phyloP scores from a whole-genome alignment of 2,888 invertebrate genomes.

The Drosophila imparisetae region DNA sequence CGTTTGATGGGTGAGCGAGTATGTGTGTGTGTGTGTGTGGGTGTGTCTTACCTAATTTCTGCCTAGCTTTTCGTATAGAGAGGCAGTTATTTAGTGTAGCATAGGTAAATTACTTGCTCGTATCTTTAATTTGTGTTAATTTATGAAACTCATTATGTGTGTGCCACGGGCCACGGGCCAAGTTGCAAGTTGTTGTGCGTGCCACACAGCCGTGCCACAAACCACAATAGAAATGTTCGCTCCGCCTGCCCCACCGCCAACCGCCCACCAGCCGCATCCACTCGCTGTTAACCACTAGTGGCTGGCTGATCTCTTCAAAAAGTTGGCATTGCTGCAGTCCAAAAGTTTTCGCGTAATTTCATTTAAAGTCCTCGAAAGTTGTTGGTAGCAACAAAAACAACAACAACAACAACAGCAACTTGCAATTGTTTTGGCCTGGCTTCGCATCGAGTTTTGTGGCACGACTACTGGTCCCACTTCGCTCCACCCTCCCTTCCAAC shows the following conservation, averaged over 20 bases:
- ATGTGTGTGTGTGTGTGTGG: not conserved
- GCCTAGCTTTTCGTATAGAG: slow-evolving; percentile 13
- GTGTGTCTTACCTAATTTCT: slow-evolving; percentile 23
- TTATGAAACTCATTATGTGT: slow-evolving; percentile 79
- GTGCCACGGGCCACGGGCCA: slow-evolving; percentile 18
- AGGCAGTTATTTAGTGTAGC: slow-evolving; percentile 21
- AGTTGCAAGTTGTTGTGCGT: slow-evolving; percentile 60
- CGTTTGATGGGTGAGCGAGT: not conserved
- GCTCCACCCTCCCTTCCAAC: not conserved
- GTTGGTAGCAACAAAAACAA: slow-evolving; percentile 38
- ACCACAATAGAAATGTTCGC: slow-evolving; percentile 45
- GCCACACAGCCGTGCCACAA: slow-evolving; percentile 36
- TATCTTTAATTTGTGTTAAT: slow-evolving; percentile 80
- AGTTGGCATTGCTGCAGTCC: slow-evolving; percentile 60
- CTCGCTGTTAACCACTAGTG: not conserved
- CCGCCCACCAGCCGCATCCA: not conserved
- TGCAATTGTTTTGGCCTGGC: slow-evolving; percentile 67
- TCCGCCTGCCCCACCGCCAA: not conserved
- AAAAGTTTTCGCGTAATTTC: slow-evolving; percentile 80
- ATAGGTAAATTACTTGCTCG: slow-evolving; percentile 66
- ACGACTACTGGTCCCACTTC: slow-evolving; percentile 26
- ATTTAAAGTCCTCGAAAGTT: slow-evolving; percentile 80
- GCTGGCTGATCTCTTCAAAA: slow-evolving; percentile 70
- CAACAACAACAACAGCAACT: slow-evolving; percentile 37
- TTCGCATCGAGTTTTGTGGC: slow-evolving; percentile 63